phyloP scores from a whole-genome alignment of 1,140 invertebrate genomes.

The Zaprionus taronus region DNA sequence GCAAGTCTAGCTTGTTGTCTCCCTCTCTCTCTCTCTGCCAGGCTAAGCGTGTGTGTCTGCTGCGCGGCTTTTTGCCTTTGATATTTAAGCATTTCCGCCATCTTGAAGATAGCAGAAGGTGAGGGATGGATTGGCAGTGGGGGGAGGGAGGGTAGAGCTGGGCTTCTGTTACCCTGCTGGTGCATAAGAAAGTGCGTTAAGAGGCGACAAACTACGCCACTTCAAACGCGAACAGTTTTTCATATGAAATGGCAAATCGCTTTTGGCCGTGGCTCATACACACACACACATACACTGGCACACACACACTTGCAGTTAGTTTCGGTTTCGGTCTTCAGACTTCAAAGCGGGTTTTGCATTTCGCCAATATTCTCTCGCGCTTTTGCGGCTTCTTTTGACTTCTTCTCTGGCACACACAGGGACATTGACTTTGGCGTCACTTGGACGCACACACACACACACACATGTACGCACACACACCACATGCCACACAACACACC shows the following conservation, averaged over 20 bases:
- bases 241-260: slow-evolving; percentile 72
- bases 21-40: slow-evolving; percentile 26
- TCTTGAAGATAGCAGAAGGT: slow-evolving; percentile 76
- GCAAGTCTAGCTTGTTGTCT: slow-evolving; percentile 15
- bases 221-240: slow-evolving; percentile 65
- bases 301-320: neutral
- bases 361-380: slow-evolving; percentile 80
- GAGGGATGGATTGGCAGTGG: neutral
- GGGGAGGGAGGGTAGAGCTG: neutral
- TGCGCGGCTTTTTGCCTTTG: slow-evolving; percentile 72
- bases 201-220: slow-evolving; percentile 74
- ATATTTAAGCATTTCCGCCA: slow-evolving; percentile 81
- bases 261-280: slow-evolving; percentile 37
- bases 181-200: slow-evolving; percentile 73
- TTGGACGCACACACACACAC: slow-evolving; percentile 22
- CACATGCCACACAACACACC: slow-evolving; percentile 2
- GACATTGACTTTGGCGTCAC: slow-evolving; percentile 42
- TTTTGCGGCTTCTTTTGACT: slow-evolving; percentile 68
- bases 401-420: slow-evolving; percentile 8
- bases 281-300: neutral
- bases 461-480: neutral
- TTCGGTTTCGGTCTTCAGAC: slow-evolving; percentile 57
- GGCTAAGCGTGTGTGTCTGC: slow-evolving; percentile 34
- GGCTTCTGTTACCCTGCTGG: slow-evolving; percentile 5
- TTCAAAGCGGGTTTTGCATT: slow-evolving; percentile 78